Conservation (phyloP, 1,140 invertebrate genomes). For the Panonychus citri region DNA sequence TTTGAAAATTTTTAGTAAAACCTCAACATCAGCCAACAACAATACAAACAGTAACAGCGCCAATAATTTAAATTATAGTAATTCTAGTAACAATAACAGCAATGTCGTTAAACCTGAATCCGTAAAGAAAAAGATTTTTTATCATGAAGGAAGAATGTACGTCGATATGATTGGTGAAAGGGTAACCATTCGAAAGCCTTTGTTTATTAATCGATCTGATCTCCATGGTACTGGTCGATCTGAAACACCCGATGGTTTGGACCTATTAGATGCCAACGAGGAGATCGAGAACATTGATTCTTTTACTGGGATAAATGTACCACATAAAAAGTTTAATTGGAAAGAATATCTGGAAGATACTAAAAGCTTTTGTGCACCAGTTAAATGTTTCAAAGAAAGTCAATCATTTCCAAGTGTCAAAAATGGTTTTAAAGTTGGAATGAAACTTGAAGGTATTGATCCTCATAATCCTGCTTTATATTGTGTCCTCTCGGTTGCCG, state of each 20-base stretch:
- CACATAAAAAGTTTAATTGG: constrained; percentile 18
- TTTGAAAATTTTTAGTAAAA: background rate
- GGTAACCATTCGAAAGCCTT: background rate
- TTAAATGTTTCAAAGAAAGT: constrained; percentile 13
- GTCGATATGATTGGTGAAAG: background rate
- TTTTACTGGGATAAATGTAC: constrained; percentile 8
- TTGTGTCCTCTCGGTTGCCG: constrained; percentile 61
- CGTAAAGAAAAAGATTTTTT: background rate
- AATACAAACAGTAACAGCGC: background rate
- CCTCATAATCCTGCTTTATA: constrained; percentile 66
- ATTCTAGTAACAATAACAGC: background rate
- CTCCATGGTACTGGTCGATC: background rate
- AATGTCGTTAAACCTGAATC: background rate
- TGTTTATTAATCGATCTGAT: background rate
- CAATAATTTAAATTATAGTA: too few relatives aligned
- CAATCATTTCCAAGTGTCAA: constrained; percentile 21
- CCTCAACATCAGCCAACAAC: background rate
- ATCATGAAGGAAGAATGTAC: background rate
- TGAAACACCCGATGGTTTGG: background rate
- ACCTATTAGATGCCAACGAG: background rate
- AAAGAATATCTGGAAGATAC: constrained; percentile 22
- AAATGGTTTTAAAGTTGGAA: constrained; percentile 37
- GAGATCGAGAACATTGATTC: constrained; percentile 5
- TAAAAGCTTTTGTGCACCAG: constrained; percentile 20
- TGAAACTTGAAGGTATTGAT: constrained; percentile 84